Conservation (phyloP, 2,888 invertebrate genomes). For the Protophormia terraenovae region DNA sequence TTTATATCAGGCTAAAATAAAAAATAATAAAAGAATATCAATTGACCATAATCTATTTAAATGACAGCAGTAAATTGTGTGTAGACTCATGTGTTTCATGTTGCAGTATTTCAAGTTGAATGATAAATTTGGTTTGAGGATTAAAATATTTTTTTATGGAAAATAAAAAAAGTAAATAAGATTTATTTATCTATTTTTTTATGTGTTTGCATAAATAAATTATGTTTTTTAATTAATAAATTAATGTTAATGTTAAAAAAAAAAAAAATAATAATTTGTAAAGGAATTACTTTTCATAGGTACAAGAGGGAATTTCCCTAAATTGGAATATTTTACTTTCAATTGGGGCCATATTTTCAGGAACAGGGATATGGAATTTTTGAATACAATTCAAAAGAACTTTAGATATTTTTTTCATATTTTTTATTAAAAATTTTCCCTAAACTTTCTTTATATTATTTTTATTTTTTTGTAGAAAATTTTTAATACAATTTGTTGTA, state of each 20-base stretch:
- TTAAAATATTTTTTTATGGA: neutral
- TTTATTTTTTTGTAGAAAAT: no score
- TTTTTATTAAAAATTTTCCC: no score
- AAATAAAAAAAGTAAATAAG: neutral
- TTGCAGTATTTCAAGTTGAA: neutral
- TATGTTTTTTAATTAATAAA: neutral
- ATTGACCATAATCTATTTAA: conserved; percentile 23
- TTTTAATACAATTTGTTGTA: no score
- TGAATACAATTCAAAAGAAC: no score
- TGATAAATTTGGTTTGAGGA: neutral
- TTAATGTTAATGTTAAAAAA: neutral
- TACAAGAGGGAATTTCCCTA: no score
- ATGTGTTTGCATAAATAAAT: neutral
- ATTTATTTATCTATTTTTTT: neutral
- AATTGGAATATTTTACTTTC: no score
- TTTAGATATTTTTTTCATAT: no score
- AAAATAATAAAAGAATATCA: neutral
- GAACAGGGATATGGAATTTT: no score
- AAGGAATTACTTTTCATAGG: no score
- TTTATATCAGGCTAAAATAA: neutral
- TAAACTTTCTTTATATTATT: no score
- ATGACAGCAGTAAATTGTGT: conserved; percentile 8
- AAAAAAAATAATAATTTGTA: no score
- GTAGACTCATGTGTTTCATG: neutral
- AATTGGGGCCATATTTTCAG: no score